Conservation (phyloP, 1,140 invertebrate genomes). For the Penaeus indicus region DNA sequence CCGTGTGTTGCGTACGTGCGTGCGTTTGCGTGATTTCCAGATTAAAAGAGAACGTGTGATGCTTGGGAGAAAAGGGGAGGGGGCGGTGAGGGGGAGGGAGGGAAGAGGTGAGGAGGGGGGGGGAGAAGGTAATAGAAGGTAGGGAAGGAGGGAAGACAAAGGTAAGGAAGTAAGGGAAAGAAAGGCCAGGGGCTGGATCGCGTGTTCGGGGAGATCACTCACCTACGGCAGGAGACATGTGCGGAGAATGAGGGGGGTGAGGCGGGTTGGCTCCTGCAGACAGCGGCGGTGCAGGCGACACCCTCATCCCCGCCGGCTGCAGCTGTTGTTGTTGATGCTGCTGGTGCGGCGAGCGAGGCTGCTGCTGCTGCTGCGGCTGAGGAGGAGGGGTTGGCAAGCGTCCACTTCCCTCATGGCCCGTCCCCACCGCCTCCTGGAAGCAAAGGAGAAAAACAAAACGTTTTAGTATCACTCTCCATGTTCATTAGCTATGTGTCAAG, state of each 20-base stretch:
- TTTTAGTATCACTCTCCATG: background rate
- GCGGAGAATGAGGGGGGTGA: slow-evolving; percentile 65
- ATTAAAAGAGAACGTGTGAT: background rate
- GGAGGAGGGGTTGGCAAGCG: slow-evolving; percentile 54
- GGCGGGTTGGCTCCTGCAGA: slow-evolving; percentile 62
- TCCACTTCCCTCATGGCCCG: slow-evolving; percentile 65
- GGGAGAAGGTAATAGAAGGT: background rate
- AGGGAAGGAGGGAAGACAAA: slow-evolving; percentile 15
- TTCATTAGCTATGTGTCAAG: no score
- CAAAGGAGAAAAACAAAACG: background rate
- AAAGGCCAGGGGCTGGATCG: background rate
- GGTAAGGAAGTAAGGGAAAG: background rate
- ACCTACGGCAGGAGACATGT: slow-evolving; percentile 64
- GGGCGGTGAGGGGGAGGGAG: background rate
- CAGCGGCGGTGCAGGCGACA: slow-evolving; percentile 66
- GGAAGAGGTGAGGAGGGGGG: background rate
- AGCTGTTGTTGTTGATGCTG: slow-evolving; percentile 45
- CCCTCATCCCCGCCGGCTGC: slow-evolving; percentile 66
- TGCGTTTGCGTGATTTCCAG: slow-evolving; percentile 23
- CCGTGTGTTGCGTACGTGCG: slow-evolving; percentile 15
- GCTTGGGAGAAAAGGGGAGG: background rate
- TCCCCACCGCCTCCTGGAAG: slow-evolving; percentile 64
- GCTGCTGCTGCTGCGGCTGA: slow-evolving; percentile 35
- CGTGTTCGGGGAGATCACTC: slow-evolving; percentile 43
- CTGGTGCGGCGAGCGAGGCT: slow-evolving; percentile 36